Percentiles rank a stretch among this genome's conserved stretches.
phyloP scores from a whole-genome alignment of 2,113 vertebrate genomes.

The Onychostoma macrolepis region DNA sequence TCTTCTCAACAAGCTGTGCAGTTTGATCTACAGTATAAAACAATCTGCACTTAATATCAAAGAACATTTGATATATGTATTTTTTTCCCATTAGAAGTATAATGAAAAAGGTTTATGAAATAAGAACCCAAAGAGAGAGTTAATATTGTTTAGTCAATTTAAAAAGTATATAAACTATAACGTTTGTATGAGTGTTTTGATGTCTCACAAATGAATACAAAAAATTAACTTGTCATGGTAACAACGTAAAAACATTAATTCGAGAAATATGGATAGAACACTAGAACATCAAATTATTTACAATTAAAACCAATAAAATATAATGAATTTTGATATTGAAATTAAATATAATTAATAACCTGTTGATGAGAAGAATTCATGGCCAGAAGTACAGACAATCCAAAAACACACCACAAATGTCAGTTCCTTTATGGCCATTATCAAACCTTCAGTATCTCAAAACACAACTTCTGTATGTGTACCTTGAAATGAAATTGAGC shows the following conservation, averaged over 20 bases:
- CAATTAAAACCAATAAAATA: not conserved
- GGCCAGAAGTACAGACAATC: not conserved
- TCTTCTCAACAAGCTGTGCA: conserved; percentile 5
- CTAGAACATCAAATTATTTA: no score
- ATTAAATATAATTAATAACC: conserved; percentile 24
- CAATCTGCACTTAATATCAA: not conserved
- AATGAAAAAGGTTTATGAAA: not conserved
- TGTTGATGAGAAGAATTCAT: conserved; percentile 52
- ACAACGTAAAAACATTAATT: no score
- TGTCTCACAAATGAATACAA: not conserved
- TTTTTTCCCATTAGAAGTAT: not conserved
- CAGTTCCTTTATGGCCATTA: not conserved
- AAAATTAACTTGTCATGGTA: not conserved
- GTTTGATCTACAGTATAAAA: conserved; percentile 32
- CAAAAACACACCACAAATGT: not conserved
- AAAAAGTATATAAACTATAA: not conserved
- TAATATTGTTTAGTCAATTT: not conserved
- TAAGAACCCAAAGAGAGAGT: not conserved
- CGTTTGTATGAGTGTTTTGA: not conserved
- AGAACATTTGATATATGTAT: not conserved
- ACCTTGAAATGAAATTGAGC: not conserved
- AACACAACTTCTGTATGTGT: not conserved
- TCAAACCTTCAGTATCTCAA: not conserved
- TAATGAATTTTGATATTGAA: not conserved
- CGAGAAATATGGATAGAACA: no score